Conservation (phyloP, 2,888 invertebrate genomes). For the Allolobophora icterica region DNA sequence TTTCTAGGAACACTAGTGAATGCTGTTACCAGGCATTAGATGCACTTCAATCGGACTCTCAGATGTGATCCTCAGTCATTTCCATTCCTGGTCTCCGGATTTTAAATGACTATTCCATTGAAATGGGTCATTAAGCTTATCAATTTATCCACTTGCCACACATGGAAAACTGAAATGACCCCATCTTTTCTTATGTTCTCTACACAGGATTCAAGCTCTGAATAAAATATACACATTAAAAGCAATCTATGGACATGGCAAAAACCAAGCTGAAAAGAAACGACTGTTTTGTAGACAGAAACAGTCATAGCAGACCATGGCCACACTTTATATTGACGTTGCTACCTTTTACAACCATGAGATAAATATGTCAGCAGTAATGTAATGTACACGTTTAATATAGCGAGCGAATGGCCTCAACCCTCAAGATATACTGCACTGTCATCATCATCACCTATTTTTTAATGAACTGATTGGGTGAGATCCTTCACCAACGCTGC, state of each 20-base stretch:
- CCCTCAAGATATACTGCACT: too few species aligned
- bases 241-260: neutral
- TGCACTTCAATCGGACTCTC: too few species aligned
- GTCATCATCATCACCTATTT: too few species aligned
- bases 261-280: neutral
- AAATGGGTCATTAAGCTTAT: neutral
- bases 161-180: neutral
- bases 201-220: neutral
- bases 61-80: too few species aligned
- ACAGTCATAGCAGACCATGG: neutral
- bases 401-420: too few species aligned
- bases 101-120: constrained; percentile 2
- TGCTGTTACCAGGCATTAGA: too few species aligned
- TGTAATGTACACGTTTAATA: too few species aligned
- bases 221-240: neutral
- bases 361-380: neutral
- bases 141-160: neutral
- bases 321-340: neutral
- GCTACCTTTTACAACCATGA: neutral
- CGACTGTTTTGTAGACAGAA: too few species aligned
- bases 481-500: too few species aligned
- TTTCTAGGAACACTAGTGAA: too few species aligned
- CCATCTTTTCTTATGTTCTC: neutral
- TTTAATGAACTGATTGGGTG: too few species aligned
- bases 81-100: neutral